phyloP scores from a whole-genome alignment of 2,113 vertebrate species.

The Gobio gobio region DNA sequence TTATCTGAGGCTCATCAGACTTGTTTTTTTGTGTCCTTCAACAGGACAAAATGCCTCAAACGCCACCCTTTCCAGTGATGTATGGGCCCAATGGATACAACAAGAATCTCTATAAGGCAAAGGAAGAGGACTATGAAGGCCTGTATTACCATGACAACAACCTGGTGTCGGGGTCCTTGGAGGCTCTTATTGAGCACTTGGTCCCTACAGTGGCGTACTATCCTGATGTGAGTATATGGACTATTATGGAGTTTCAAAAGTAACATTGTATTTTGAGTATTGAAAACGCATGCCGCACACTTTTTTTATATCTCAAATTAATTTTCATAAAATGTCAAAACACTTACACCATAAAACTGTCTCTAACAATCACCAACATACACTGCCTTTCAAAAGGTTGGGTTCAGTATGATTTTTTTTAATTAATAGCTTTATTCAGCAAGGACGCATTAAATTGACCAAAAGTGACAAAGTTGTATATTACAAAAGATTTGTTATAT shows the following conservation, averaged over 20 bases:
- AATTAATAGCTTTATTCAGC: not conserved
- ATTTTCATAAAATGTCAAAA: not conserved
- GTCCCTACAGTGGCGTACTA: constrained; percentile 91
- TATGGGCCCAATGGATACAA: constrained; percentile 85
- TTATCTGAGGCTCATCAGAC: not conserved
- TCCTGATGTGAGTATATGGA: constrained; percentile 86
- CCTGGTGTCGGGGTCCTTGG: constrained; percentile 90
- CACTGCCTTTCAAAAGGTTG: not conserved
- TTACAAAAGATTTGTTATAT: too few species aligned
- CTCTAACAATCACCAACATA: not conserved
- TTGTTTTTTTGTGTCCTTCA: constrained; percentile 19
- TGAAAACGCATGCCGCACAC: not conserved
- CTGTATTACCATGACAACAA: constrained; percentile 90
- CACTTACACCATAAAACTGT: not conserved
- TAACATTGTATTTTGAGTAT: not conserved
- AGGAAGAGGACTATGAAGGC: constrained; percentile 82
- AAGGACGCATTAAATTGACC: not conserved
- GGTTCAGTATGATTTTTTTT: not conserved
- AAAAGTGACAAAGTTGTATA: not conserved
- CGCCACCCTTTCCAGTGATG: constrained; percentile 84
- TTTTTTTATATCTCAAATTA: not conserved
- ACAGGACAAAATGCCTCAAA: constrained; percentile 92
- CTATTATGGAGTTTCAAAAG: not conserved
- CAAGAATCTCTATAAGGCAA: constrained; percentile 84
- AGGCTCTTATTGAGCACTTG: constrained; percentile 92